Base-by-base conservation (phyloP, 1,140 invertebrate genomes). In the Ceratina australensis region DNA sequence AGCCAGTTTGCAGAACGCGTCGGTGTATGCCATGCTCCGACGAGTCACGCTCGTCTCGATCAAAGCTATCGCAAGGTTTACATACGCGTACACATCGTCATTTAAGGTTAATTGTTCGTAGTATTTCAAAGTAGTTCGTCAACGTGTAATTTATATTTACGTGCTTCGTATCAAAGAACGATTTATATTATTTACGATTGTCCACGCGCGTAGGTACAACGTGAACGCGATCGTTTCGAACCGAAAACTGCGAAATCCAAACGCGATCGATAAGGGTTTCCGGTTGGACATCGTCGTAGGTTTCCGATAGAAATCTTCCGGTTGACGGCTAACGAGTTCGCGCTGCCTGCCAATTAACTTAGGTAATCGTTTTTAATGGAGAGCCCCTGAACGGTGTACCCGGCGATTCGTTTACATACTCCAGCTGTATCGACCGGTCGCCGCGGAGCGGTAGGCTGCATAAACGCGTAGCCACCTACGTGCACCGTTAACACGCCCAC, bases 341-440 rank as follows among this genome's bases (percentile, higher is more conserved):
- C 87, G 79, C 86, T 74, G 76, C 68, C 76, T 79, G 84, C 84
- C 87, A 88, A 89, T 89, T 89, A 89, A 88, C 84, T 87, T 79
- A 81, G 85, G 78, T 86, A 86, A 89, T 88, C 82, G 83, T 74
- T 80, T 89, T 87, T 88, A 88, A 89, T 85, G 79, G 82, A 83
- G 78, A 72, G 57, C n/a, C 18, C 26, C 50, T 20, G 28, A 24
- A 22, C 26, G 52, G 61, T 18, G 56, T 72, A 75, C 42, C 28
- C 42, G 26, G 63, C 28, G 18, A 24, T 47, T 49, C 59, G 20
- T 59, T 59, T 81, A 47, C 24, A 52, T 49, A 26, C 49, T 5
- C 15, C 24, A 16, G 52, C 52, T 77, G 63, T 83, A 86, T 86
- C 65, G 78, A 85, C 75, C 72, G 56, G 50, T 20, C 4, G 65